Base-by-base conservation (phyloP, 2,888 invertebrate genomes). In the Latheticus oryzae region DNA sequence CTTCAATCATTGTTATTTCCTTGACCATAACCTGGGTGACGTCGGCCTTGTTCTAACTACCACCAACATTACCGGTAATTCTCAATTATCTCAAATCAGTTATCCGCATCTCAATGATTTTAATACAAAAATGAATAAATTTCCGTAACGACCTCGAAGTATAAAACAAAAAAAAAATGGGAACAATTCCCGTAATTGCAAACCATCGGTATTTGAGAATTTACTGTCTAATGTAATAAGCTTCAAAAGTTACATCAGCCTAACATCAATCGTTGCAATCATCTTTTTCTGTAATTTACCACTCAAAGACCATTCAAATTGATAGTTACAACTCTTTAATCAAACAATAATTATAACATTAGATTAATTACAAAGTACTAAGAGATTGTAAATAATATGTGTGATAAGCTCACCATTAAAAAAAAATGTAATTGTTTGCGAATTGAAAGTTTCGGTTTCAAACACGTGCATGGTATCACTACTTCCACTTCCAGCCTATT, bases 161-260 rank as follows among this genome's bases (percentile, higher is more conserved):
- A n/a, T n/a, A n/a, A n/a, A n/a, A n/a, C n/a, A n/a, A n/a, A n/a
- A 57, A 63, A 63, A 60, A 63, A 60, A 60, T 63, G 50, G 55
- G 51, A 61, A 58, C 63, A 63, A 63, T 63, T 63, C 61, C 26
- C 24, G 47, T 54, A 63, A 61, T 57, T 63, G 56, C 40, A 37
- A 45, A 23, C 55, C 47, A 48, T 60, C 55, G 53, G 50, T 42
- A 54, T 56, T 60, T 60, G 45, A 58, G 52, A 58, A 54, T 40
- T 58, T 42, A 55, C 55, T 35, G 53, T 56, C 62, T 64, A 50
- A 56, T 62, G 65, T 52, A 65, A 65, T 32, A 26, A 42, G 26
- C 32, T 17, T 16, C 16, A 32, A n/a, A 50, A 56, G 51, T 65
- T 65, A 58, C 65, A 64, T 65, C 65, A 65, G 60, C 65, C 58